A percentile compares a stretch with the other conserved stretches of the same genome.
These are phyloP conservation scores for Luperina testacea DNA, from an alignment of 2,888 invertebrate genomes.

Conservation along the genomic window DNA sequence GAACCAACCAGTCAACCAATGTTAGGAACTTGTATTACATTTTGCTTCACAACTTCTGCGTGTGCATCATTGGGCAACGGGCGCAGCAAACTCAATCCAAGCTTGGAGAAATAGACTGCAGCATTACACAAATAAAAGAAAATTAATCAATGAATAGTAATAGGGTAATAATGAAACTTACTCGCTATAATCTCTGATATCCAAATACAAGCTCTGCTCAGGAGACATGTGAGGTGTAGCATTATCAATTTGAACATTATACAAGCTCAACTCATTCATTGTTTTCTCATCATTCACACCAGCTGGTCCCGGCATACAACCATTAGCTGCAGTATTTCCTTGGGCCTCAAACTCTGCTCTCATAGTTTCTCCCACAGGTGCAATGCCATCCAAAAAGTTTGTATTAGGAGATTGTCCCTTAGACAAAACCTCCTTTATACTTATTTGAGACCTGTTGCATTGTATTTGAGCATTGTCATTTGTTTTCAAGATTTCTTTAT, in stretches of 20 bases:
- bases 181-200: conserved; percentile 88
- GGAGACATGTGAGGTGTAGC: conserved; percentile 87
- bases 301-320: conserved; percentile 52
- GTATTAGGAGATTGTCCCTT: conserved; percentile 77
- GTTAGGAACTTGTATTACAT: neutral
- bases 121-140: neutral
- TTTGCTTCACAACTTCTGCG: neutral
- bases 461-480: conserved; percentile 84
- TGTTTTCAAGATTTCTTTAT: conserved; percentile 81
- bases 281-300: conserved; percentile 81
- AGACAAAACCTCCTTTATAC: conserved; percentile 82
- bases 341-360: conserved; percentile 54
- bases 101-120: neutral
- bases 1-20: too few species aligned
- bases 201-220: conserved; percentile 85
- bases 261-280: conserved; percentile 85
- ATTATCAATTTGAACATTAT: conserved; percentile 86
- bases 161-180: conserved; percentile 70
- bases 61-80: neutral
- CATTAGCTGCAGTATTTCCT: conserved; percentile 39
- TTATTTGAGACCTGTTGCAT: conserved; percentile 85
- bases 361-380: conserved; percentile 70
- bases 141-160: neutral
- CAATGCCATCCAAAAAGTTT: conserved; percentile 87
- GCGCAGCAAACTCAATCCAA: neutral